Evolutionary conservation across 2,888 invertebrate species (phyloP).

Genomic region (Tetramorium bicarinatum): DNA sequence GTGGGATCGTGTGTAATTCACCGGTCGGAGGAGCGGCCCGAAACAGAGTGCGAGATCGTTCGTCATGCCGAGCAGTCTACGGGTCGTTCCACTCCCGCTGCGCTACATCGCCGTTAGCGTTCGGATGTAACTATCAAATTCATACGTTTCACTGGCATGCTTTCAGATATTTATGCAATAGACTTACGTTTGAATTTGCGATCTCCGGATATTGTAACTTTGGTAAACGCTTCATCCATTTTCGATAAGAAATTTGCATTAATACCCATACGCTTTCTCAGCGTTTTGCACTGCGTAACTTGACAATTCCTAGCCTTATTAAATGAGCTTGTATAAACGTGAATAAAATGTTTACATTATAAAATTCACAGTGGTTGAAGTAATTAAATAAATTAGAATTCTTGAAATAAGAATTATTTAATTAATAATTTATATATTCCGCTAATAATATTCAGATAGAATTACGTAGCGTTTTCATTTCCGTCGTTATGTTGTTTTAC

Average conservation of each 20-base stretch:
- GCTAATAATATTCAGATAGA: not conserved
- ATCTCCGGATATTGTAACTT: not conserved
- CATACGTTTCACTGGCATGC: constrained; percentile 30
- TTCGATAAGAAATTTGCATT: constrained; percentile 26
- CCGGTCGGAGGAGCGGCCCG: constrained; percentile 47
- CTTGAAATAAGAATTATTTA: not conserved
- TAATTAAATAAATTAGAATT: constrained; percentile 16
- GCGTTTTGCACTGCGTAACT: not conserved
- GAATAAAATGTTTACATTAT: constrained; percentile 5
- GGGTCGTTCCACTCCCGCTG: constrained; percentile 22
- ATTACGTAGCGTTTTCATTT: not conserved
- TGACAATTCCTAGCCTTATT: not conserved
- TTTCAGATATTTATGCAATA: constrained; percentile 16
- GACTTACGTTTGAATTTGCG: constrained; percentile 15
- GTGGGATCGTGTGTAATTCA: constrained; percentile 60
- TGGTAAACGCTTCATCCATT: not conserved
- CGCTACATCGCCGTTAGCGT: not conserved
- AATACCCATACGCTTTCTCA: not conserved
- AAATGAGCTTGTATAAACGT: constrained; percentile 3
- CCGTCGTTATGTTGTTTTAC: too few relatives aligned
- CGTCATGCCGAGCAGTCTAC: constrained; percentile 46
- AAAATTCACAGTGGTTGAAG: not conserved
- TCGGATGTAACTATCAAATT: constrained; percentile 42
- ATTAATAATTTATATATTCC: not conserved
- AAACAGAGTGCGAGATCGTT: constrained; percentile 53